A percentile compares a stretch with the other conserved stretches of the same genome.
phyloP scores from a whole-genome alignment of 2,113 vertebrate species.

The Hemibagrus wyckioides region DNA sequence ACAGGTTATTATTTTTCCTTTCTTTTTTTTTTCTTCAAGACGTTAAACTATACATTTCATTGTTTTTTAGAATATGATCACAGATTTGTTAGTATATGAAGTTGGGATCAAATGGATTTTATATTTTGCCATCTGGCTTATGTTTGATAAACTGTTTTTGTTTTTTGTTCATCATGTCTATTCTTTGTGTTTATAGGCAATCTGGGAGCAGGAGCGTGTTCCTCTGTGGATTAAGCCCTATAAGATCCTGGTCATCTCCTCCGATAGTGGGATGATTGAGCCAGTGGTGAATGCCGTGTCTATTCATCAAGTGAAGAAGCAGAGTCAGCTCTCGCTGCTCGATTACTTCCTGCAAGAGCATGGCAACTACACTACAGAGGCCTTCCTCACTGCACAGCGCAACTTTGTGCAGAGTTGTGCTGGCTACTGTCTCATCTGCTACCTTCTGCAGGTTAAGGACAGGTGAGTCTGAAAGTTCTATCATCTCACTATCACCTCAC shows the following conservation, averaged over 20 bases:
- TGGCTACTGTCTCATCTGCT: conserved; percentile 91
- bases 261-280: conserved; percentile 96
- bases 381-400: conserved; percentile 88
- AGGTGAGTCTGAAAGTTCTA: conserved; percentile 69
- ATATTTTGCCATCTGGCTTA: background rate
- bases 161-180: background rate
- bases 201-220: conserved; percentile 91
- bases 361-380: conserved; percentile 82
- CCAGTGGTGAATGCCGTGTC: conserved; percentile 93
- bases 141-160: too few relatives aligned
- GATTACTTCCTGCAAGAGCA: conserved; percentile 95
- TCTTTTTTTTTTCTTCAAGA: background rate
- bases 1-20: conserved; percentile 72
- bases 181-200: conserved; percentile 70
- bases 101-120: background rate
- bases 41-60: background rate
- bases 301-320: conserved; percentile 96
- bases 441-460: conserved; percentile 96
- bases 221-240: conserved; percentile 96
- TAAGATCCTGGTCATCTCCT: conserved; percentile 93
- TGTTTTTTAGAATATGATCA: background rate
- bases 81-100: background rate
- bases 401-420: conserved; percentile 95
- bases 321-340: conserved; percentile 88
- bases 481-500: background rate